A percentile compares a stretch with the other conserved stretches of the same genome.
These are phyloP conservation scores for Melanaphis sacchari DNA, from an alignment of 1,140 invertebrate species.

Conservation along the genomic window DNA sequence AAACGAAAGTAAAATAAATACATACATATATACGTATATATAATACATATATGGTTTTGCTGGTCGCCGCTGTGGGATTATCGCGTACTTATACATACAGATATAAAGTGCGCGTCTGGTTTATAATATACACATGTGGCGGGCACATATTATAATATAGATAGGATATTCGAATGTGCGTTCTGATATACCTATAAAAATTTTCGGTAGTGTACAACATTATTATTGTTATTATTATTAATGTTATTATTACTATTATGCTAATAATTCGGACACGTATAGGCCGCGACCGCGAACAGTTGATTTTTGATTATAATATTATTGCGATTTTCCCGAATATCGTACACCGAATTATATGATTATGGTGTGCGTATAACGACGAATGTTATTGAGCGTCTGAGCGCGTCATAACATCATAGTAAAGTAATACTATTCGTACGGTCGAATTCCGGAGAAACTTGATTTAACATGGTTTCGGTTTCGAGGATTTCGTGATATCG, in stretches of 20 bases:
- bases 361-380: not conserved
- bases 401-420: no score
- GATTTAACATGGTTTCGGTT: not conserved
- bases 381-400: no score
- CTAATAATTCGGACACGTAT: not conserved
- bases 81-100: not conserved
- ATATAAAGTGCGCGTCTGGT: no score
- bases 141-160: no score
- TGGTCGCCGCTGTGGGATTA: not conserved
- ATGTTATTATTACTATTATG: not conserved
- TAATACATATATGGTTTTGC: not conserved
- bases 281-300: no score
- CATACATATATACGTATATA: not conserved
- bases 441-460: not conserved
- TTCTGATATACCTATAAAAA: not conserved
- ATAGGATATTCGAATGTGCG: not conserved
- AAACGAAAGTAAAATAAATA: not conserved
- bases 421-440: no score
- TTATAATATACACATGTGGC: not conserved
- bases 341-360: no score
- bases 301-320: not conserved
- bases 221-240: not conserved
- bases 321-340: not conserved
- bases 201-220: not conserved
- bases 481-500: not conserved